Conservation (phyloP, 2,797 vertebrate species). For the Octomys mimax region DNA sequence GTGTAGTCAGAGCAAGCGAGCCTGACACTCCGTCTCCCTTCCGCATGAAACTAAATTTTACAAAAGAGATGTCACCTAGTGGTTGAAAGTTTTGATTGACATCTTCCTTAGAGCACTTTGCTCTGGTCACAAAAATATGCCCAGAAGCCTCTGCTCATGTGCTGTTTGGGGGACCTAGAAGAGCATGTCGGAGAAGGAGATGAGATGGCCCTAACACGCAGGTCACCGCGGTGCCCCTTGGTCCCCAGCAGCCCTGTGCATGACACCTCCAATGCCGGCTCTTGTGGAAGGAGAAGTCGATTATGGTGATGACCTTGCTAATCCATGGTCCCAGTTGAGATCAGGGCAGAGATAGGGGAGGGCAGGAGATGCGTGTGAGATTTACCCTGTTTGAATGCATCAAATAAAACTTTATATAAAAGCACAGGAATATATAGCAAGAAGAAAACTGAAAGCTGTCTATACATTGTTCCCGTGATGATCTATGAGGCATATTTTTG, state of each 20-base stretch:
- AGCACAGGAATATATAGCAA: not conserved
- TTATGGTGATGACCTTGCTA: not conserved
- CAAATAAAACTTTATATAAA: slow-evolving; percentile 17
- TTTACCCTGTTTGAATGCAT: slow-evolving; percentile 43
- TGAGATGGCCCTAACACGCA: not conserved
- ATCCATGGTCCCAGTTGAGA: not conserved
- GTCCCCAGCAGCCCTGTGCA: not conserved
- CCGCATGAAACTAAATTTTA: slow-evolving; percentile 78
- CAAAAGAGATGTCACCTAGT: slow-evolving; percentile 65
- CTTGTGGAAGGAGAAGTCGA: not conserved
- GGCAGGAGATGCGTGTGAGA: not conserved
- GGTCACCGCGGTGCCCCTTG: not conserved
- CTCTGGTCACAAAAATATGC: not conserved
- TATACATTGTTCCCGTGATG: slow-evolving; percentile 32
- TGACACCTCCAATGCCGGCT: not conserved
- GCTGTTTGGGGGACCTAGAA: not conserved
- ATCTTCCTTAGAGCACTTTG: slow-evolving; percentile 54
- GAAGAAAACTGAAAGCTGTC: slow-evolving; percentile 4
- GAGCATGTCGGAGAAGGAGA: not conserved
- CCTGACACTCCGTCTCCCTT: slow-evolving; percentile 68
- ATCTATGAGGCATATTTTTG: slow-evolving; percentile 51
- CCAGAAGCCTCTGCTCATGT: not conserved
- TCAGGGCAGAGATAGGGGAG: not conserved
- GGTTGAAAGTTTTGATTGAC: slow-evolving; percentile 78
- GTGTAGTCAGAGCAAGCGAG: slow-evolving; percentile 65